Evolutionary conservation across 1,140 invertebrate species (phyloP).

Genomic region (Leucophenga varia): DNA sequence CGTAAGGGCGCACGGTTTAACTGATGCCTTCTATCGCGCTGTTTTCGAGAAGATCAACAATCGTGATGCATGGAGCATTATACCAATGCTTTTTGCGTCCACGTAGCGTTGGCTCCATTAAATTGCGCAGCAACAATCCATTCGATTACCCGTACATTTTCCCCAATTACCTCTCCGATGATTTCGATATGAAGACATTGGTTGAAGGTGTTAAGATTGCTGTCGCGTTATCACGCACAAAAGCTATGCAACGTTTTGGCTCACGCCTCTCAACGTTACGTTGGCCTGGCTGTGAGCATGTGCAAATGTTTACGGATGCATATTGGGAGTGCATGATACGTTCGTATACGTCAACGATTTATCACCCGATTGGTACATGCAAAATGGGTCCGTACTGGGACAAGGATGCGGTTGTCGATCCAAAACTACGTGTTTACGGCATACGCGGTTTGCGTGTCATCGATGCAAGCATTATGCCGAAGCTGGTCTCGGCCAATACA

Average conservation of each 20-base stretch:
- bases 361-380: conserved; percentile 86
- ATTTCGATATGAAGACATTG: conserved; percentile 75
- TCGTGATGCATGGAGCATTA: conserved; percentile 80
- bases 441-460: conserved; percentile 76
- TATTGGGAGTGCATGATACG: conserved; percentile 85
- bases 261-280: conserved; percentile 67
- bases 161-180: conserved; percentile 81
- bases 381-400: conserved; percentile 92
- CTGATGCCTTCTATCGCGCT: conserved; percentile 70
- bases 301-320: conserved; percentile 67
- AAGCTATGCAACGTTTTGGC: conserved; percentile 69
- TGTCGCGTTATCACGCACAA: conserved; percentile 71
- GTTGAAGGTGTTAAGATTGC: conserved; percentile 83
- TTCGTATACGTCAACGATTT: conserved; percentile 77
- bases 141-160: conserved; percentile 91
- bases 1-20: conserved; percentile 78
- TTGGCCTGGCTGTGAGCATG: conserved; percentile 71
- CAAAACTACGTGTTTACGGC: conserved; percentile 77
- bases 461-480: conserved; percentile 84
- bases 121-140: conserved; percentile 79
- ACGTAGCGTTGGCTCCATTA: conserved; percentile 76
- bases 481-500: conserved; percentile 78
- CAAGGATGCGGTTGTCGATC: conserved; percentile 82
- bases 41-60: conserved; percentile 76
- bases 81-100: conserved; percentile 83